A percentile compares a stretch with the other conserved stretches of the same genome.
These are phyloP conservation scores for Bicyclus anynana DNA, from an alignment of 1,140 invertebrate species.

Conservation along the genomic window DNA sequence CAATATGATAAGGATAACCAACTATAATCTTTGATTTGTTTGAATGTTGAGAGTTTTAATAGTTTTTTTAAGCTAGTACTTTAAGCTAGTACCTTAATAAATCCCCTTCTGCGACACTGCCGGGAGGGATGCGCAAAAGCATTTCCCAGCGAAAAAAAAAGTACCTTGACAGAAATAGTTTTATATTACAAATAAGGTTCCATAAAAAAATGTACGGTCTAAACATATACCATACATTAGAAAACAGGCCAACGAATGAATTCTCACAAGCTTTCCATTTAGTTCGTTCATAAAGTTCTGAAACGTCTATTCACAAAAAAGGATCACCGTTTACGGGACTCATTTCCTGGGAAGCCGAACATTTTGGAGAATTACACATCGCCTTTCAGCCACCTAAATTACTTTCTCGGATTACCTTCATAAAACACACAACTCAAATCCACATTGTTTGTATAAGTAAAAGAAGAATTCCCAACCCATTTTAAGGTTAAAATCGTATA, in stretches of 20 bases:
- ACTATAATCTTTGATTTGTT: too few relatives aligned
- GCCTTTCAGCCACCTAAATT: neutral
- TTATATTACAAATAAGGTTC: too few relatives aligned
- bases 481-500: neutral
- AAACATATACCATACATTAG: neutral
- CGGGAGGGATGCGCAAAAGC: too few relatives aligned
- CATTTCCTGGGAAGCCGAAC: neutral
- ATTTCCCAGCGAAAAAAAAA: too few relatives aligned
- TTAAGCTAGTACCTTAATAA: too few relatives aligned
- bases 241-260: neutral
- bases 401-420: slow-evolving; percentile 5
- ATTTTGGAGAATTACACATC: neutral
- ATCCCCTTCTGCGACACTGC: too few relatives aligned
- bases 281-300: neutral
- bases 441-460: neutral
- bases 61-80: too few relatives aligned
- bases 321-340: neutral
- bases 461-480: neutral
- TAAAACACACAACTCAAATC: neutral
- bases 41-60: too few relatives aligned
- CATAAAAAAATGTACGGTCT: neutral
- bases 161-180: too few relatives aligned
- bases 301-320: neutral
- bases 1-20: too few relatives aligned
- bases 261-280: neutral